A percentile compares a stretch with the other conserved stretches of the same genome.
These are phyloP conservation scores for Oryctolagus cuniculus DNA, from an alignment of 2,113 vertebrate species.

Conservation along the genomic window DNA sequence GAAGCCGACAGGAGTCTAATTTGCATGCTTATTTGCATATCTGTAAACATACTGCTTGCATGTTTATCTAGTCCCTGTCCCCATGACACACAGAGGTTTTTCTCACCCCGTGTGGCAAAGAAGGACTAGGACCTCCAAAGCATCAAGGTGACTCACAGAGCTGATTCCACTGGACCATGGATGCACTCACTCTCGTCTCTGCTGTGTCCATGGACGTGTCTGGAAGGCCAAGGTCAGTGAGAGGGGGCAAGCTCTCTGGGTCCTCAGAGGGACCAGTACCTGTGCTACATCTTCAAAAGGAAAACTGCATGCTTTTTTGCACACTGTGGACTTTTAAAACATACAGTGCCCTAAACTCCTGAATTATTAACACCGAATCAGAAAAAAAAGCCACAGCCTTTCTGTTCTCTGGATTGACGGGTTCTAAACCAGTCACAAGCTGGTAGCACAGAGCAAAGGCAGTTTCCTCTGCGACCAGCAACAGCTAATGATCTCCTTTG, in stretches of 20 bases:
- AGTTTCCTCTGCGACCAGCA: neutral
- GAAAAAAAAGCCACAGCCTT: neutral
- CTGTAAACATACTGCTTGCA: constrained; percentile 76
- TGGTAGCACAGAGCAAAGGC: neutral
- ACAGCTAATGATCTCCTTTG: neutral
- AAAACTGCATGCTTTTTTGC: neutral
- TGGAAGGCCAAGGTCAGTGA: constrained; percentile 56
- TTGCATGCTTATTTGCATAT: constrained; percentile 81
- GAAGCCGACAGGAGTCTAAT: constrained; percentile 80
- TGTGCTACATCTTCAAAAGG: constrained; percentile 3
- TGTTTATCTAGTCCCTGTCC: constrained; percentile 75
- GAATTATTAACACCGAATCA: constrained; percentile 58
- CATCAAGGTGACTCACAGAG: constrained; percentile 64
- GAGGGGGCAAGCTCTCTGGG: neutral
- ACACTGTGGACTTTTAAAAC: constrained; percentile 17
- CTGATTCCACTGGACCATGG: neutral
- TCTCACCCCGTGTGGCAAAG: constrained; percentile 10
- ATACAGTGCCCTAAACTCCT: neutral
- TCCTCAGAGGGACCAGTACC: neutral
- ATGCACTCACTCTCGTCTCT: constrained; percentile 32
- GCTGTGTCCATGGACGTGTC: neutral
- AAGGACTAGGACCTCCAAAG: neutral
- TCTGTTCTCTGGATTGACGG: neutral
- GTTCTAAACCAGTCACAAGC: constrained; percentile 17
- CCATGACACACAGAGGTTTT: constrained; percentile 49